Percentiles rank a stretch among this genome's conserved stretches.
Conservation (phyloP, 2,113 vertebrate species). For the Dinomys branickii region DNA sequence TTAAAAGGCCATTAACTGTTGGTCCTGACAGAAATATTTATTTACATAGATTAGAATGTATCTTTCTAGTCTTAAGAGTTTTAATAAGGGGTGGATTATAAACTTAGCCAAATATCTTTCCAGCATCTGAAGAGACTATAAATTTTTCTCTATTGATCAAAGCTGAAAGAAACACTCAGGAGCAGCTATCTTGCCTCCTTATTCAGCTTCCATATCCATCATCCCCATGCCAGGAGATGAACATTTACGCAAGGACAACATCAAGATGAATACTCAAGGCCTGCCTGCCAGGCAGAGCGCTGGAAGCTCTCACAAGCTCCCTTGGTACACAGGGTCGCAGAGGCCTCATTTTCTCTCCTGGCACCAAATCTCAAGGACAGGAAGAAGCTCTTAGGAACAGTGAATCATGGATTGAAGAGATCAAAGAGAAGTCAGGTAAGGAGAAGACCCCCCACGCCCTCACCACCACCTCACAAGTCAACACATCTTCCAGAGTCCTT, state of each 20-base stretch:
- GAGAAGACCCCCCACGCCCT: background rate
- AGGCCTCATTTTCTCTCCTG: background rate
- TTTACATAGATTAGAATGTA: background rate
- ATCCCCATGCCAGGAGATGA: background rate
- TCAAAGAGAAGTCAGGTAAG: background rate
- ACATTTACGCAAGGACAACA: background rate
- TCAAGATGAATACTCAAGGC: background rate
- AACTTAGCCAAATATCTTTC: background rate
- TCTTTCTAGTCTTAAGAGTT: constrained; percentile 33
- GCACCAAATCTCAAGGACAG: background rate
- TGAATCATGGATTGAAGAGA: background rate
- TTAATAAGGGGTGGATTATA: background rate
- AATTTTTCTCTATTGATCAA: background rate
- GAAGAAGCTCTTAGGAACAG: background rate
- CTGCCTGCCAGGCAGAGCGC: background rate
- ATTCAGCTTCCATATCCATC: background rate
- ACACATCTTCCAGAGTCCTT: background rate
- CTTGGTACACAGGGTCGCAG: background rate
- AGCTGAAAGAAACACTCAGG: background rate
- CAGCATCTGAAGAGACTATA: background rate
- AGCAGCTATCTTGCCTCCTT: background rate
- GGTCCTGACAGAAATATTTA: background rate
- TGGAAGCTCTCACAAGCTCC: background rate
- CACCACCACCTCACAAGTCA: background rate
- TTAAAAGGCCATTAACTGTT: background rate